phyloP scores from a whole-genome alignment of 2,888 invertebrate genomes.

The Megastigmus dorsalis region DNA sequence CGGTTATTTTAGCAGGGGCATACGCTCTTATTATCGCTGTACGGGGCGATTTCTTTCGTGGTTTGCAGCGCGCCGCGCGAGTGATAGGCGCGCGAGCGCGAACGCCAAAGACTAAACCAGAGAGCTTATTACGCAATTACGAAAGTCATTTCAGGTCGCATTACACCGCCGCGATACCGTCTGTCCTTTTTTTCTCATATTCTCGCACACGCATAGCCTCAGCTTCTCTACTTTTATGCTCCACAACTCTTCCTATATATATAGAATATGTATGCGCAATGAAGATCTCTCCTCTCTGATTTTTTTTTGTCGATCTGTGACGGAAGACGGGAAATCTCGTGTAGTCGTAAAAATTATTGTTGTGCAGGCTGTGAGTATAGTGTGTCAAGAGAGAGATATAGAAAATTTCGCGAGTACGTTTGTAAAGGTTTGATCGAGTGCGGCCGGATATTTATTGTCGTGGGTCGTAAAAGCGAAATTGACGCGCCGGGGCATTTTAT shows the following conservation, averaged over 20 bases:
- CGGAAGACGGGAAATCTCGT: background rate
- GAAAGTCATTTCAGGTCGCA: slow-evolving; percentile 67
- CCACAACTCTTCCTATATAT: no score
- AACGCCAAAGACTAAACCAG: slow-evolving; percentile 58
- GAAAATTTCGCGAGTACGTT: slow-evolving; percentile 55
- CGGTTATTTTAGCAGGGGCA: slow-evolving; percentile 60
- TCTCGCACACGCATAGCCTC: no score
- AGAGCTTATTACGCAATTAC: slow-evolving; percentile 71
- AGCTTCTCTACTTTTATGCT: background rate
- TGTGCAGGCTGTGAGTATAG: background rate
- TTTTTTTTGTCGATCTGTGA: no score
- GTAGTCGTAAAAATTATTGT: slow-evolving; percentile 5
- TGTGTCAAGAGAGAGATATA: background rate
- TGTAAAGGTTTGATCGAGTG: slow-evolving; percentile 53
- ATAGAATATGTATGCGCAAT: no score
- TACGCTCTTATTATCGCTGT: slow-evolving; percentile 65
- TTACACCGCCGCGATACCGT: slow-evolving; percentile 57
- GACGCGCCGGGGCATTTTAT: slow-evolving; percentile 35
- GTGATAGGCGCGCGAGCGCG: slow-evolving; percentile 47
- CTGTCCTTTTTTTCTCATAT: slow-evolving; percentile 19
- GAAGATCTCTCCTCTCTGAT: no score
- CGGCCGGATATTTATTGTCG: slow-evolving; percentile 37
- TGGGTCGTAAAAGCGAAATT: slow-evolving; percentile 46
- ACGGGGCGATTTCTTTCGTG: slow-evolving; percentile 60
- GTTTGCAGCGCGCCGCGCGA: no score